These are phyloP conservation scores for Drosophila picticornis DNA, from an alignment of 2,888 invertebrate species.

Conservation along the genomic window DNA sequence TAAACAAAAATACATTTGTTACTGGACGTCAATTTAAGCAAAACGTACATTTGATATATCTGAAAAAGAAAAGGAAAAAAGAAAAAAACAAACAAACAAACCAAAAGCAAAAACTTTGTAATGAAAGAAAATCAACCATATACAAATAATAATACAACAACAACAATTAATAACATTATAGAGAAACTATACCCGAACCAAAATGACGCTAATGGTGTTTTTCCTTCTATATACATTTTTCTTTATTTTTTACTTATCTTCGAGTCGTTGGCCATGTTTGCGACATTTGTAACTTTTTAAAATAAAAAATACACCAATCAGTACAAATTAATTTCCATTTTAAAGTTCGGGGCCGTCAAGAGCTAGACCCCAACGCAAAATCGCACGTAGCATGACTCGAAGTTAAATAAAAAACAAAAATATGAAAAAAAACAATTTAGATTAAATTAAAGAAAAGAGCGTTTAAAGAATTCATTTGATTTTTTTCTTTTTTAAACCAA, in stretches of 20 bases:
- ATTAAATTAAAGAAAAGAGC: background rate
- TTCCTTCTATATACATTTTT: background rate
- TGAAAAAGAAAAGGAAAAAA: constrained; percentile 15
- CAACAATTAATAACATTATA: constrained; percentile 8
- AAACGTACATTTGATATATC: constrained; percentile 51
- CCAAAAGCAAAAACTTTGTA: constrained; percentile 26
- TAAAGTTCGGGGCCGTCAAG: constrained; percentile 57
- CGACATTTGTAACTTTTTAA: constrained; percentile 55
- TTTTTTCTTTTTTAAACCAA: constrained; percentile 26
- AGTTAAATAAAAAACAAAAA: constrained; percentile 47
- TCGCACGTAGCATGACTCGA: constrained; percentile 41
- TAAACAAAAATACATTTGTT: constrained; percentile 62
- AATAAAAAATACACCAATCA: constrained; percentile 67
- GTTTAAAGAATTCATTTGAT: constrained; percentile 28
- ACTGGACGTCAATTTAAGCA: constrained; percentile 65
- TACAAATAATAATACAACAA: constrained; percentile 1
- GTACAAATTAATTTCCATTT: constrained; percentile 79
- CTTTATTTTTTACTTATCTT: constrained; percentile 52
- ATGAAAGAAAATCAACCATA: constrained; percentile 1
- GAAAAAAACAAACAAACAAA: background rate
- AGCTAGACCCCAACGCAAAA: constrained; percentile 34
- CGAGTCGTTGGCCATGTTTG: constrained; percentile 31
- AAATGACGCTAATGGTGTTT: constrained; percentile 35
- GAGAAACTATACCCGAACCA: constrained; percentile 33
- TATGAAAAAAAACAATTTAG: background rate